A percentile compares a stretch with the other conserved stretches of the same genome.
Conservation (phyloP, 2,888 invertebrate species). For the Drosophila austrosaltans region DNA sequence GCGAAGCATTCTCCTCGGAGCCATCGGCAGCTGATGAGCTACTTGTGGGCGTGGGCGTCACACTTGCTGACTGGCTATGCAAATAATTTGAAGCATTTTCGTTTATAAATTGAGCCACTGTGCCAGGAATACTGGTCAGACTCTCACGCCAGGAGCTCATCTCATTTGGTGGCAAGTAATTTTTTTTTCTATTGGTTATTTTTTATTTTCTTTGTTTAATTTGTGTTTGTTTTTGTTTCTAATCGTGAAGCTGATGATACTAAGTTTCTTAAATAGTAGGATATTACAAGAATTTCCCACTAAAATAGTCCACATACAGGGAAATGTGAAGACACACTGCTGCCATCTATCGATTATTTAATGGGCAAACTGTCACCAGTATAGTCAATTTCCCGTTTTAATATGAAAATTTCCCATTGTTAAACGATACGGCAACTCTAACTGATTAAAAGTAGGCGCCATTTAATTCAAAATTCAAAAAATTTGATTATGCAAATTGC, state of each 20-base stretch:
- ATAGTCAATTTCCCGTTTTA: neutral
- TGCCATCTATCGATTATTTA: neutral
- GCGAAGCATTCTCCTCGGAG: constrained; percentile 85
- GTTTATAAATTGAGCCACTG: constrained; percentile 76
- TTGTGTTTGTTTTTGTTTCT: neutral
- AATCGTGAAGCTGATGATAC: neutral
- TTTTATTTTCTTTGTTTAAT: neutral
- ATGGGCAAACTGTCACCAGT: neutral
- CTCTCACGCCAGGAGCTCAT: constrained; percentile 82
- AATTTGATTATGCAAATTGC: constrained; percentile 16
- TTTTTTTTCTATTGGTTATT: neutral
- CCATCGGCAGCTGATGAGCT: constrained; percentile 81
- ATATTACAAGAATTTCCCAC: neutral
- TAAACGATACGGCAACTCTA: neutral
- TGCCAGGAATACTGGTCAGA: constrained; percentile 76
- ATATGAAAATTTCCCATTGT: neutral
- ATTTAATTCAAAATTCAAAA: neutral
- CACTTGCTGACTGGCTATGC: constrained; percentile 43
- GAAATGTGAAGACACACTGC: neutral
- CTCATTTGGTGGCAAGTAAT: neutral
- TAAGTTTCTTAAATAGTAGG: neutral
- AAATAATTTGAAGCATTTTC: constrained; percentile 68
- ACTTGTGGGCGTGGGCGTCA: constrained; percentile 35
- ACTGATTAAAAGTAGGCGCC: neutral
- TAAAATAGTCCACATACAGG: neutral